phyloP scores from a whole-genome alignment of 30 jellyfish, hydroid and myxozoan genomes.

The Pseudorhiza aurosa region DNA sequence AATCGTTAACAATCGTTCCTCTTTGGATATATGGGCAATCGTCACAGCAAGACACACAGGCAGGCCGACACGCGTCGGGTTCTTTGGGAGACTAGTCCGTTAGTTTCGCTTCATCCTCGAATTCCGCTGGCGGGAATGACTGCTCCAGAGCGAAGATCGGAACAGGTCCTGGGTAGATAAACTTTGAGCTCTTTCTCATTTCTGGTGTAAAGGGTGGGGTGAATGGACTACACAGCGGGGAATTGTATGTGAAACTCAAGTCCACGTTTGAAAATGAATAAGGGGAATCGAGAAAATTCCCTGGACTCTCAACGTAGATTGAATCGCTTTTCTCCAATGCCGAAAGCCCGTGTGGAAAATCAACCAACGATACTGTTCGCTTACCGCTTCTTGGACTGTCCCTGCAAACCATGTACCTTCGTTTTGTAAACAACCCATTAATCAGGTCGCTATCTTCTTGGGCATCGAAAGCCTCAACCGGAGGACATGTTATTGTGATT shows the following conservation, averaged over 20 bases:
- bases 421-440: slow-evolving; percentile 39
- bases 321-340: slow-evolving; percentile 28
- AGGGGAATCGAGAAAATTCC: slow-evolving; percentile 48
- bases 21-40: too few species aligned
- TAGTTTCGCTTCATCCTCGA: slow-evolving; percentile 6
- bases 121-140: slow-evolving; percentile 65
- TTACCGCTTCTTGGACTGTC: slow-evolving; percentile 56
- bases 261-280: slow-evolving; percentile 34
- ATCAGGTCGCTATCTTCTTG: background rate
- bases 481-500: slow-evolving; percentile 64
- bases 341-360: slow-evolving; percentile 57
- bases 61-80: too few species aligned
- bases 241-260: slow-evolving; percentile 34
- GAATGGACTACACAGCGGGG: slow-evolving; percentile 58
- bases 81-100: too few species aligned
- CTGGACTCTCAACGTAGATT: slow-evolving; percentile 40
- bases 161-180: slow-evolving; percentile 53
- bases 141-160: slow-evolving; percentile 48
- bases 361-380: slow-evolving; percentile 34
- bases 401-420: slow-evolving; percentile 55
- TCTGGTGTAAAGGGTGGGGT: slow-evolving; percentile 61
- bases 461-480: slow-evolving; percentile 36
- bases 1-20: too few species aligned
- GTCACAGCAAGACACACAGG: too few species aligned
- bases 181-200: slow-evolving; percentile 1